Evolutionary conservation across 2,797 vertebrate genomes (phyloP).

Genomic region (Peromyscus eremicus): DNA sequence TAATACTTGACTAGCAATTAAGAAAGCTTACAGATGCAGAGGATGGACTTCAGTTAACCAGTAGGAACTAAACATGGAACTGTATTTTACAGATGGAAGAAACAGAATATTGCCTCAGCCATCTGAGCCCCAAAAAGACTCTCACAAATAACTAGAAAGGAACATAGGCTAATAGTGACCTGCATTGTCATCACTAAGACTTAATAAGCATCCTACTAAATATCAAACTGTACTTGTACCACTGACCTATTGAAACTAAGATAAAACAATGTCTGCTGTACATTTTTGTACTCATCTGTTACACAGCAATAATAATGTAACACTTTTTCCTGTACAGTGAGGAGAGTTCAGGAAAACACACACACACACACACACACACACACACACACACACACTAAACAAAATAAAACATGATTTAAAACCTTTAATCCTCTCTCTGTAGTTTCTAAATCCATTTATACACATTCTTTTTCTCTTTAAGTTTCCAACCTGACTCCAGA

Average conservation of each 20-base stretch:
- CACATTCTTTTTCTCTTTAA: not conserved
- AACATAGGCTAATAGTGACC: not conserved
- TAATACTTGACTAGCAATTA: not conserved
- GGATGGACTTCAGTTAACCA: accelerated
- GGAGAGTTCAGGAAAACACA: not conserved
- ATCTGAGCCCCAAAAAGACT: not conserved
- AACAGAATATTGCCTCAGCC: not conserved
- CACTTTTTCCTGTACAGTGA: not conserved
- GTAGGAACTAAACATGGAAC: not conserved
- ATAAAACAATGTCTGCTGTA: not conserved
- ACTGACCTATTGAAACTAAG: not conserved
- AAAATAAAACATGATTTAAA: not conserved
- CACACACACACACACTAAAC: too few species aligned
- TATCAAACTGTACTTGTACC: not conserved
- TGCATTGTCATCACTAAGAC: not conserved
- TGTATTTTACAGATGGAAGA: not conserved
- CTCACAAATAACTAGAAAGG: not conserved
- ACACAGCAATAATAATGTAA: not conserved
- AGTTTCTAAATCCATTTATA: not conserved
- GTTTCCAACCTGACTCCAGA: not conserved
- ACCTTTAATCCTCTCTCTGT: not conserved
- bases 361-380: not conserved
- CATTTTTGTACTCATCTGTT: not conserved
- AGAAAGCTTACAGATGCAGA: not conserved
- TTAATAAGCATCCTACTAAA: not conserved